Base-by-base conservation (phyloP, 2,113 vertebrate species). In the Brachyhypopomus gauderio region DNA sequence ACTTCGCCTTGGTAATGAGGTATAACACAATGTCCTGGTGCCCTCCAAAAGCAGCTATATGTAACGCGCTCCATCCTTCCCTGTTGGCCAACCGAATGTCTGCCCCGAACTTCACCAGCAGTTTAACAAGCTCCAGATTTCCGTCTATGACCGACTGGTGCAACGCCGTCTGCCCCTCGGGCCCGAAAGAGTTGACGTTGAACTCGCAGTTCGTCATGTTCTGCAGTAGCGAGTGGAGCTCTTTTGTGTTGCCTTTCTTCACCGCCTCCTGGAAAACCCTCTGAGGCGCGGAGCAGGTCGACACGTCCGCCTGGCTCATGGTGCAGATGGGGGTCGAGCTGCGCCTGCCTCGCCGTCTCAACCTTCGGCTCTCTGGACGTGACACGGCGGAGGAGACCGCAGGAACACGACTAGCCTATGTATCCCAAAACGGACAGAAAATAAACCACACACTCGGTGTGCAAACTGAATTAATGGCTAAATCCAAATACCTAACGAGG, bases 1-100 rank as follows among this genome's bases (percentile, higher is more conserved):
- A 99, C 94, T 98, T 98, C 91, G 97, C 97, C 96, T 97, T 98
- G 91, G 97, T 97, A 94, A 99, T 96, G 94, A 99, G 96, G 94
- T 99, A 99, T 91, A 99, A 93, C 84, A 97, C 97, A 93, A 99
- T 98, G 96, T 99, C 97, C 90, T 99, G 97, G 92, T 97, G 97
- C 89, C 97, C 97, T 76, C 97, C 97, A 89, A 98, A 99, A 75
- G 97, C 97, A 73, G 97, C 97, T 90, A 99, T 99, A 93, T 99
- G 97, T 91, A 99, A 93, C 30, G 97, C 97, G 91, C 97, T 99
- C 97, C 97, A 99, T 82, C 97, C 97, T 88, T 99, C 97, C 83
- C 97, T 92, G 93, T 98, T 99, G 82, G 97, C 97, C 90, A 99
- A 92, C 80, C 97, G 95, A 85, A 97, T 96, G 84, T 99, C 97